Evolutionary conservation across 2,888 invertebrate genomes (phyloP).

Genomic region (Agrotis segetum): DNA sequence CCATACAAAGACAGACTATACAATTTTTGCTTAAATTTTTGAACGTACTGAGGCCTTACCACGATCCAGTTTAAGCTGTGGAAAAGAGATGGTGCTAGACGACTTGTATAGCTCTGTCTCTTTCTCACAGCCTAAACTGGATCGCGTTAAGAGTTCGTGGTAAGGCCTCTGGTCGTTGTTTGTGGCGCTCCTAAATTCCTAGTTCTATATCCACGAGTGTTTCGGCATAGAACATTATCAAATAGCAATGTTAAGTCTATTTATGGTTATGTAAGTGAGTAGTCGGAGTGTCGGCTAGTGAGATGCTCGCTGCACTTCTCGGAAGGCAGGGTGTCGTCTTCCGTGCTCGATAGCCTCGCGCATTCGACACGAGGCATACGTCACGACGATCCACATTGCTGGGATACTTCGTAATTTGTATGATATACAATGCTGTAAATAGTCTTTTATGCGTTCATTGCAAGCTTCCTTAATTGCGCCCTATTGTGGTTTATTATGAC

Average conservation of each 20-base stretch:
- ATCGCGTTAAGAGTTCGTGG: too few relatives aligned
- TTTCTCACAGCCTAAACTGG: too few relatives aligned
- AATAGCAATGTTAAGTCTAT: constrained; percentile 31
- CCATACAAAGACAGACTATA: neutral
- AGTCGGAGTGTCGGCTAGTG: constrained; percentile 40
- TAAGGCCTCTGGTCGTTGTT: too few relatives aligned
- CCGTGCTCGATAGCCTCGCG: constrained; percentile 53
- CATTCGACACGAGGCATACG: constrained; percentile 55
- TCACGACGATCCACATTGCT: constrained; percentile 43
- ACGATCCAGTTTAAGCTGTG: too few relatives aligned
- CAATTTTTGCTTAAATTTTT: neutral
- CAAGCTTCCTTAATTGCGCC: too few relatives aligned
- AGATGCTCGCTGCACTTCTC: constrained; percentile 74
- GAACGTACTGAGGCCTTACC: too few relatives aligned
- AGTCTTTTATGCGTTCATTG: too few relatives aligned
- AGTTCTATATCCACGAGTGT: neutral
- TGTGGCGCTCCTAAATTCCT: neutral
- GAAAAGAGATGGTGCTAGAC: too few relatives aligned
- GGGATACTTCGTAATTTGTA: constrained; percentile 26
- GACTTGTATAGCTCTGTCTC: too few relatives aligned
- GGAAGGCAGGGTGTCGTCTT: constrained; percentile 78
- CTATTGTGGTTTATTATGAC: too few relatives aligned
- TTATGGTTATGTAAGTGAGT: constrained; percentile 22
- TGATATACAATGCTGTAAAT: neutral
- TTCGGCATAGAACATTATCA: neutral